Base-by-base conservation (phyloP, 2,113 vertebrate genomes). In the Cairina moschata region DNA sequence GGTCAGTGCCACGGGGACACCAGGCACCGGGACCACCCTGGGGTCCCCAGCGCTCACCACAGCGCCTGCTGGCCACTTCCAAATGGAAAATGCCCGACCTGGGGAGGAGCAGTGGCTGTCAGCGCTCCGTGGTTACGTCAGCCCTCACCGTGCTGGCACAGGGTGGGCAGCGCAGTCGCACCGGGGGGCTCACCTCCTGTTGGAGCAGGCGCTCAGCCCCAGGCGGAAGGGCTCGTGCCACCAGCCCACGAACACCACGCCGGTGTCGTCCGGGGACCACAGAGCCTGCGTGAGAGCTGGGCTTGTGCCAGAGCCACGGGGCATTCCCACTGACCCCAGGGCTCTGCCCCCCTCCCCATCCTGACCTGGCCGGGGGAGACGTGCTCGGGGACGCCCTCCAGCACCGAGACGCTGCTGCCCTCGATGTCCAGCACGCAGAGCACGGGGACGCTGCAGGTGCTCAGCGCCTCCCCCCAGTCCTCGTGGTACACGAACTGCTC, bases 191-290 rank as follows among this genome's bases (percentile, higher is more conserved):
- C 83, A 99, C 99, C 98, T 99, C 88, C 99, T 98, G 96, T 99
- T 99, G 84, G 98, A 97, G 88, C 99, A 99, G 93, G 98, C 97
- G 7, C 93, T 98, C 50, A 99, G 97, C 38, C 99, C 99, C 78
- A 99, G 97, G 96, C 98, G 98, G 96, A 99, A 99, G 17, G 99
- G 99, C 60, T 98, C 98, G 1, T 99, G 99, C 97, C 98, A 98
- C 99, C 99, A 99, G 83, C 99, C 99, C 29, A 99, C 97, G 6
- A 99, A 99, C 82, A 99, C 98, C 93, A 99, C 98, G 1, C 99
- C 99, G 0, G 94, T 97, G 93, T 99, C 99, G 59, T 96, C 98
- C 1, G 98, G 99, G 52, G 99, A 98, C 99, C 99, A 99, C 97
- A 99, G 99, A 38, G 99, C 99, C 99, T 99, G 93, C 9, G 62